Conservation (phyloP, 1,140 invertebrate species). For the Solenopsis invicta region DNA sequence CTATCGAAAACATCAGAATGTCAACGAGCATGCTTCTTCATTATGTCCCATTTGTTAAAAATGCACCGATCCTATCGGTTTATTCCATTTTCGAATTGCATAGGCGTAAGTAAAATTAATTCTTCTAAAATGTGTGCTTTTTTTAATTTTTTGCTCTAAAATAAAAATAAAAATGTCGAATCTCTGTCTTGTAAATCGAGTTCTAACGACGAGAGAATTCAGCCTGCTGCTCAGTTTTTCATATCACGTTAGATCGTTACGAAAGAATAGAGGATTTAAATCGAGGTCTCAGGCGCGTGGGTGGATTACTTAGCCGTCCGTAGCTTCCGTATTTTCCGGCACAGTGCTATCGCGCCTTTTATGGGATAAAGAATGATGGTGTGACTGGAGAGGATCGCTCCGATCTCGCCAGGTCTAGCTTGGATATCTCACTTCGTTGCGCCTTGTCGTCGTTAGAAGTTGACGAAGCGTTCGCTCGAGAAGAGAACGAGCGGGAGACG, state of each 20-base stretch:
- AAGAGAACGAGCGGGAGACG: background rate
- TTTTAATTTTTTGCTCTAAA: background rate
- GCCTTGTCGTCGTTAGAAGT: conserved; percentile 37
- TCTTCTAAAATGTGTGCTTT: background rate
- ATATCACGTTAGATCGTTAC: no score
- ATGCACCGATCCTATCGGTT: background rate
- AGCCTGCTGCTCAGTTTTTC: no score
- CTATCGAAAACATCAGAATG: conserved; percentile 52
- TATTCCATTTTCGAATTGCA: background rate
- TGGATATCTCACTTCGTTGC: conserved; percentile 76
- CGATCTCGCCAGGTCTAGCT: conserved; percentile 75
- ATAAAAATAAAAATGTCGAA: background rate
- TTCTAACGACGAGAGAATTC: background rate
- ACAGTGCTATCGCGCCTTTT: conserved; percentile 69
- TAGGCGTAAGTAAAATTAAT: conserved; percentile 5
- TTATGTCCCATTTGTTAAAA: conserved; percentile 51
- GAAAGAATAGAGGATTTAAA: conserved; percentile 46
- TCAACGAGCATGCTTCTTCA: conserved; percentile 47
- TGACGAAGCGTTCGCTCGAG: conserved; percentile 33
- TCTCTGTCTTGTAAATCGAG: conserved; percentile 32
- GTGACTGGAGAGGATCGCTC: conserved; percentile 45
- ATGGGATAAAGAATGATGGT: conserved; percentile 67
- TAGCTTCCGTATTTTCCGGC: conserved; percentile 69
- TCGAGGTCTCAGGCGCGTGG: conserved; percentile 65
- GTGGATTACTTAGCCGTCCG: conserved; percentile 65